Conservation (phyloP, 2,888 invertebrate species). For the Acronicta psi region DNA sequence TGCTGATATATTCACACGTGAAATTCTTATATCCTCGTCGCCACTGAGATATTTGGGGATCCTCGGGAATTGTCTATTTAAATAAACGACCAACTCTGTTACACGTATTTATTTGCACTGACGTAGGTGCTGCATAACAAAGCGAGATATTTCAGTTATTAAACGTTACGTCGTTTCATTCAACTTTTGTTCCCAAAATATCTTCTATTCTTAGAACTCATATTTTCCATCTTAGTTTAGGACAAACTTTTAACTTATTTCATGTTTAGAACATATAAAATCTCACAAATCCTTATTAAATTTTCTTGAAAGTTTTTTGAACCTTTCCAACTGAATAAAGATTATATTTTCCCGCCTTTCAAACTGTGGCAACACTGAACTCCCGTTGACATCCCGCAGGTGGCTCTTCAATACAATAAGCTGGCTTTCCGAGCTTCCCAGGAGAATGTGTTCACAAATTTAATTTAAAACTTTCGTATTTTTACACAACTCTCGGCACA, state of each 20-base stretch:
- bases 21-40: no score
- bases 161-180: no score
- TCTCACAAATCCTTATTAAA: constrained; percentile 15
- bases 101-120: no score
- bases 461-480: constrained; percentile 75
- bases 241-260: constrained; percentile 1
- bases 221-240: background rate
- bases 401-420: constrained; percentile 63
- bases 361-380: constrained; percentile 44
- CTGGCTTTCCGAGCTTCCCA: constrained; percentile 43
- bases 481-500: constrained; percentile 61
- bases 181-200: background rate
- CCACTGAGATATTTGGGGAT: no score
- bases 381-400: constrained; percentile 58
- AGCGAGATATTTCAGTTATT: no score
- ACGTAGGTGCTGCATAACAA: no score
- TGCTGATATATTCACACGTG: no score
- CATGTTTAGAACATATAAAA: background rate
- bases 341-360: constrained; percentile 37
- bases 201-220: background rate
- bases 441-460: constrained; percentile 64
- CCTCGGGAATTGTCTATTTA: no score
- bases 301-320: constrained; percentile 18
- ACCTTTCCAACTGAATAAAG: constrained; percentile 43
- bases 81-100: no score